Conservation (phyloP, 1,140 invertebrate species). For the Drosophila azteca region DNA sequence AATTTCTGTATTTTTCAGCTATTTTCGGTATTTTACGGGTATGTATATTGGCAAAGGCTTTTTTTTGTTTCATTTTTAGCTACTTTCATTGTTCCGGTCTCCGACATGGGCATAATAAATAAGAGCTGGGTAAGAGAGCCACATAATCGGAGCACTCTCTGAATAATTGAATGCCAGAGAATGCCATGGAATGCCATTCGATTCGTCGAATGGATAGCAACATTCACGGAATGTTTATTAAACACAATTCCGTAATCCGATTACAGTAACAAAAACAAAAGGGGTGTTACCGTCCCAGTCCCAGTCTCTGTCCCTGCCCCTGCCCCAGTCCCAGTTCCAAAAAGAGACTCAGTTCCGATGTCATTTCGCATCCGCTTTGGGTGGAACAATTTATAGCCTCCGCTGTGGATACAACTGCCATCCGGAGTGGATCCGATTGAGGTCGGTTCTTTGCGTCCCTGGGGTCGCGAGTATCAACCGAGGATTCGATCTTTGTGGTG, state of each 20-base stretch:
- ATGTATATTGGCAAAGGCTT: not conserved
- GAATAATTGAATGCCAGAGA: conserved; percentile 28
- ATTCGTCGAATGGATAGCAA: conserved; percentile 8
- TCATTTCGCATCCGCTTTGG: no score
- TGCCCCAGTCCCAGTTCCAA: no score
- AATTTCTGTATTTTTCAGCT: no score
- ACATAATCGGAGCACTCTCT: conserved; percentile 34
- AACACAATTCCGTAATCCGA: conserved; percentile 46
- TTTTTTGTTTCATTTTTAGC: conserved; percentile 14
- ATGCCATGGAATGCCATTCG: conserved; percentile 2
- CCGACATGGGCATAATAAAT: conserved; percentile 37
- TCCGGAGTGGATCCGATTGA: no score
- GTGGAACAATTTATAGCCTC: no score
- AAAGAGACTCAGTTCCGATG: no score
- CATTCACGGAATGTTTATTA: conserved; percentile 58
- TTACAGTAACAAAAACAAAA: conserved; percentile 20
- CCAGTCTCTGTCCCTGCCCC: no score
- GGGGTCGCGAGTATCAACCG: no score
- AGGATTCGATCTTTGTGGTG: no score
- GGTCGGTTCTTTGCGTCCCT: no score
- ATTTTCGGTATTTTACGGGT: not conserved
- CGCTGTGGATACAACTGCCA: no score
- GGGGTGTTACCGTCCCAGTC: no score
- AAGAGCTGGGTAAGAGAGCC: conserved; percentile 8
- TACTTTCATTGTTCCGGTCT: conserved; percentile 30